phyloP scores from a whole-genome alignment of 2,113 vertebrate species.

The Festucalex cinctus region DNA sequence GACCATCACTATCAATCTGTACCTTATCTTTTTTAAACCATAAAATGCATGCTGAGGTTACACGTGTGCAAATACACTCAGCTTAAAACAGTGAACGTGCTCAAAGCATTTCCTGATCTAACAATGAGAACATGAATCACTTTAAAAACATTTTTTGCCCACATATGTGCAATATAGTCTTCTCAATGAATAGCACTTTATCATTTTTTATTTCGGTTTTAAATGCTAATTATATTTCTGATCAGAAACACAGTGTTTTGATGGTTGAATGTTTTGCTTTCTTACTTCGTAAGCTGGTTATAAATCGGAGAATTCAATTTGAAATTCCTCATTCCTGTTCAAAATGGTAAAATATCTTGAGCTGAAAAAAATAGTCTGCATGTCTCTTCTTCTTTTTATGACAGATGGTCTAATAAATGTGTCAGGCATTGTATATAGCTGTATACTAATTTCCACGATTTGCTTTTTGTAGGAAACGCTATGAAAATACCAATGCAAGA shows the following conservation, averaged over 20 bases:
- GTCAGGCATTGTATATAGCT: not conserved
- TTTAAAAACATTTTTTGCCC: slow-evolving; percentile 39
- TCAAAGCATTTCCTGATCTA: not conserved
- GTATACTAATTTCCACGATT: not conserved
- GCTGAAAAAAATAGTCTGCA: too few relatives aligned
- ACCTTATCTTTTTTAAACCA: slow-evolving; percentile 38
- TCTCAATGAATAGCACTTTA: not conserved
- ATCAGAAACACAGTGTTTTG: too few relatives aligned
- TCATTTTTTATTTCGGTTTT: too few relatives aligned
- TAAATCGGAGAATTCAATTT: too few relatives aligned
- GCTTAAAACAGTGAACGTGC: not conserved
- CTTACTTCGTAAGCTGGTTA: too few relatives aligned
- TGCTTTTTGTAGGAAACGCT: not conserved
- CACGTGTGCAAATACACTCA: not conserved
- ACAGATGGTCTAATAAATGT: not conserved
- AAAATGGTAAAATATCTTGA: too few relatives aligned
- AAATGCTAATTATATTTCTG: too few relatives aligned
- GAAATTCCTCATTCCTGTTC: too few relatives aligned
- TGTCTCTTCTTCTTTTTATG: not conserved
- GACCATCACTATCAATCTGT: slow-evolving; percentile 38
- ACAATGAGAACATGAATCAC: slow-evolving; percentile 24
- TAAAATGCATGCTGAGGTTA: slow-evolving; percentile 30
- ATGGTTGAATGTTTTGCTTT: too few relatives aligned
- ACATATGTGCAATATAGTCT: not conserved
- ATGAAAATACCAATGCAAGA: not conserved